Conservation (phyloP, 2,113 vertebrate species). For the Caloenas nicobarica region DNA sequence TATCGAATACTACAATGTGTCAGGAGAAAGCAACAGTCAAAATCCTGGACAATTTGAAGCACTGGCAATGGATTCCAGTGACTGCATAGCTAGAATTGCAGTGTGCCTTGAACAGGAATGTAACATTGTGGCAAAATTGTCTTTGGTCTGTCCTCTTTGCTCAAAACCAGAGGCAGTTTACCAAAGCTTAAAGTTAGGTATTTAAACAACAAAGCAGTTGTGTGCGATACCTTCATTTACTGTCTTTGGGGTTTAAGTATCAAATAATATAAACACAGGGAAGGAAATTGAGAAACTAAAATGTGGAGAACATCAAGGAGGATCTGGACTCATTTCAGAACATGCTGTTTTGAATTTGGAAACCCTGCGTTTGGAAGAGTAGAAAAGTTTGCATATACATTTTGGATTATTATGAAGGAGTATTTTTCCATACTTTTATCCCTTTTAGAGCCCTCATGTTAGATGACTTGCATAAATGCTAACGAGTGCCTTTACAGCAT, state of each 20-base stretch:
- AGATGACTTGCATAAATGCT: neutral
- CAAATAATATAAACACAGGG: neutral
- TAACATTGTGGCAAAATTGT: neutral
- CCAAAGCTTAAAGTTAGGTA: neutral
- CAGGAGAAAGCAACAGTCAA: neutral
- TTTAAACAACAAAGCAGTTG: neutral
- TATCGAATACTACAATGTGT: neutral
- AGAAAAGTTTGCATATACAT: neutral
- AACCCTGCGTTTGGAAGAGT: neutral
- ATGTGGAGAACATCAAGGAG: neutral
- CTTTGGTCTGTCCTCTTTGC: neutral
- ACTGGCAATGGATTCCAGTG: neutral
- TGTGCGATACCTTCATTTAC: neutral
- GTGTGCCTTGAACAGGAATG: neutral
- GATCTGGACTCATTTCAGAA: neutral
- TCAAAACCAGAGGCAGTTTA: neutral
- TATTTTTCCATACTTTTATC: neutral
- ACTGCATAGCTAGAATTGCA: neutral
- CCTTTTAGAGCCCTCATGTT: neutral
- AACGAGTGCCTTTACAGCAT: neutral
- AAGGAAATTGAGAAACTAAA: neutral
- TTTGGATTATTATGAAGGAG: neutral
- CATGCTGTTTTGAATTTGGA: neutral
- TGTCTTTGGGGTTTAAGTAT: rapidly evolving
- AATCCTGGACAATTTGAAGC: neutral